These are phyloP conservation scores for Euphydryas editha DNA, from an alignment of 2,888 invertebrate species.

Conservation along the genomic window DNA sequence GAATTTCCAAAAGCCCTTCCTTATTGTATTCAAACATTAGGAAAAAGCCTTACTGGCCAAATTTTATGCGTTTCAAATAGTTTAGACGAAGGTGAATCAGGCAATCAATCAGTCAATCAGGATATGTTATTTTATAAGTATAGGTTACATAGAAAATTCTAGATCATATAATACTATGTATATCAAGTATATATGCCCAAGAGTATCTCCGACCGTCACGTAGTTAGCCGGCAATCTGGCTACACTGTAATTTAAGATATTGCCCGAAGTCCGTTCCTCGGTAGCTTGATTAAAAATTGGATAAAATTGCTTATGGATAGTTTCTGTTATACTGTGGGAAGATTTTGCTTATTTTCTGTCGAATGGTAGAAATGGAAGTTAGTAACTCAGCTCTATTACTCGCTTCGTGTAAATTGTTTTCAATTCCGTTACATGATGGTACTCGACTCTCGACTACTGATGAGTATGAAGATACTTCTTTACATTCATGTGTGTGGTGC, in stretches of 20 bases:
- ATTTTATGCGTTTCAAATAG: no score
- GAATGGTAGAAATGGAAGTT: slow-evolving; percentile 23
- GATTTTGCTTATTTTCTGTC: slow-evolving; percentile 19
- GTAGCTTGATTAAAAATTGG: slow-evolving; percentile 78
- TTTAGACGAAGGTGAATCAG: no score
- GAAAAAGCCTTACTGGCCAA: no score
- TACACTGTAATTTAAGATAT: slow-evolving; percentile 80
- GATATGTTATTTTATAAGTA: no score
- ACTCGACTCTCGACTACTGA: not conserved
- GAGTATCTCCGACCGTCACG: slow-evolving; percentile 27
- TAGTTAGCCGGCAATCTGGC: slow-evolving; percentile 67
- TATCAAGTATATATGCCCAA: not conserved
- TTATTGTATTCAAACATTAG: no score
- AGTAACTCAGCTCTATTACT: slow-evolving; percentile 1
- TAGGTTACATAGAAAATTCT: not conserved
- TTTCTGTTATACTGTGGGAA: slow-evolving; percentile 32
- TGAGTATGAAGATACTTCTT: not conserved
- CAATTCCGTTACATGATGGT: not conserved
- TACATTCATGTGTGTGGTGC: not conserved
- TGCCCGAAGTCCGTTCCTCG: slow-evolving; percentile 61
- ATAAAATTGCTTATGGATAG: slow-evolving; percentile 65
- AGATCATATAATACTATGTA: not conserved
- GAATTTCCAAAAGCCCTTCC: no score
- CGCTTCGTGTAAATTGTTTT: slow-evolving; percentile 14
- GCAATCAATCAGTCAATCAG: no score